These are phyloP conservation scores for Atherinomorus stipes DNA, from an alignment of 2,113 vertebrate genomes.

Conservation along the genomic window DNA sequence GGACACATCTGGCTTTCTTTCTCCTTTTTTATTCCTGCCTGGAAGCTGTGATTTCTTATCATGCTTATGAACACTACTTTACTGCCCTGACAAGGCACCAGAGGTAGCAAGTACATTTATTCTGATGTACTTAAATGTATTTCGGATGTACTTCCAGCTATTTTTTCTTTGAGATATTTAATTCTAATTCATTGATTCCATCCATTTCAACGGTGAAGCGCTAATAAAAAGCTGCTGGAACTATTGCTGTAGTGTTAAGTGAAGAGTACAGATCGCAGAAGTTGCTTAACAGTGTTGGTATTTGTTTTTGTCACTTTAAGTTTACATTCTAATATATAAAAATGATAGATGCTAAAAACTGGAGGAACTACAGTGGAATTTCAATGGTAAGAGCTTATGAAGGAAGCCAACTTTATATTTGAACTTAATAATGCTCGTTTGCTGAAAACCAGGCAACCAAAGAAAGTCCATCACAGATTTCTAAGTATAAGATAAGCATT, in stretches of 20 bases:
- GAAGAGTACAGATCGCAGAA: too few species aligned
- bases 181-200: not conserved
- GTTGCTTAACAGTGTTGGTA: not conserved
- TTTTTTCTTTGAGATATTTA: not conserved
- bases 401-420: too few species aligned
- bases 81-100: conserved; percentile 50
- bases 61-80: conserved; percentile 33
- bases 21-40: conserved; percentile 53
- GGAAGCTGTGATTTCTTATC: conserved; percentile 57
- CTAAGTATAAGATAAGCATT: too few species aligned
- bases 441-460: too few species aligned
- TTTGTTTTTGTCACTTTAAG: not conserved
- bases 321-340: not conserved
- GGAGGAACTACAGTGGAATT: too few species aligned
- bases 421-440: too few species aligned
- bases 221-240: not conserved
- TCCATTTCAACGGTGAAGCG: too few species aligned
- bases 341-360: too few species aligned
- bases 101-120: conserved; percentile 40
- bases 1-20: conserved; percentile 67
- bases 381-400: too few species aligned
- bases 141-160: not conserved
- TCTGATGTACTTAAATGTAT: not conserved
- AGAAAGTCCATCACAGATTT: too few species aligned
- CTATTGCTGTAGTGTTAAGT: not conserved